A percentile compares a stretch with the other conserved stretches of the same genome.
phyloP scores from a whole-genome alignment of 1,140 invertebrate species.

The Drosophila leontia region DNA sequence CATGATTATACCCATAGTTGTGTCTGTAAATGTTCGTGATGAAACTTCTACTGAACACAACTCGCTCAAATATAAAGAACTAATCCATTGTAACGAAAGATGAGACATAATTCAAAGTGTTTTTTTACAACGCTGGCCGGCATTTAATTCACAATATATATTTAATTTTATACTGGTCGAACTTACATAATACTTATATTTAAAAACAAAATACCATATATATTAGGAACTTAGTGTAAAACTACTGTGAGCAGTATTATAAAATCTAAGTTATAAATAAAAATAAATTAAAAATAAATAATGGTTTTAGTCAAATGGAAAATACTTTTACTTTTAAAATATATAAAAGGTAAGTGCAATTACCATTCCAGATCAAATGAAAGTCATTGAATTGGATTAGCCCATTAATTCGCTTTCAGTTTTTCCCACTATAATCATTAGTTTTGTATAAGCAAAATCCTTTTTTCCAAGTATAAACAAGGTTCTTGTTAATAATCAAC shows the following conservation, averaged over 20 bases:
- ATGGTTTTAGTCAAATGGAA: constrained; percentile 5
- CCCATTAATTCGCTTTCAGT: background rate
- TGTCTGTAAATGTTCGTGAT: constrained; percentile 19
- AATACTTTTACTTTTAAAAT: background rate
- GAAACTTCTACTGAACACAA: constrained; percentile 14
- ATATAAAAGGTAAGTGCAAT: background rate
- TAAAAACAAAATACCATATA: constrained; percentile 47
- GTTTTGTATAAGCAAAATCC: background rate
- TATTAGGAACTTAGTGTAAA: constrained; percentile 47
- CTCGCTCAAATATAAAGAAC: constrained; percentile 32
- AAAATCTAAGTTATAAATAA: constrained; percentile 51
- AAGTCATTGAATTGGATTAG: background rate
- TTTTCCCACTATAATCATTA: background rate
- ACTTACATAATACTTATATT: constrained; percentile 52
- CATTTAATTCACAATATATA: constrained; percentile 42
- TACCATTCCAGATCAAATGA: background rate
- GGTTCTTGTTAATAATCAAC: background rate
- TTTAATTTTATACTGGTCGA: constrained; percentile 48
- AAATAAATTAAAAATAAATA: constrained; percentile 42
- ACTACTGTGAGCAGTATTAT: constrained; percentile 52
- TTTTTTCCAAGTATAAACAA: background rate
- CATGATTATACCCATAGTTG: constrained; percentile 13
- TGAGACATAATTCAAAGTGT: constrained; percentile 18
- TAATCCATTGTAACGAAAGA: constrained; percentile 22
- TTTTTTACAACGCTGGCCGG: constrained; percentile 44